Evolutionary conservation across 2,113 vertebrate genomes (phyloP).

Genomic region (Mustelus asterias): DNA sequence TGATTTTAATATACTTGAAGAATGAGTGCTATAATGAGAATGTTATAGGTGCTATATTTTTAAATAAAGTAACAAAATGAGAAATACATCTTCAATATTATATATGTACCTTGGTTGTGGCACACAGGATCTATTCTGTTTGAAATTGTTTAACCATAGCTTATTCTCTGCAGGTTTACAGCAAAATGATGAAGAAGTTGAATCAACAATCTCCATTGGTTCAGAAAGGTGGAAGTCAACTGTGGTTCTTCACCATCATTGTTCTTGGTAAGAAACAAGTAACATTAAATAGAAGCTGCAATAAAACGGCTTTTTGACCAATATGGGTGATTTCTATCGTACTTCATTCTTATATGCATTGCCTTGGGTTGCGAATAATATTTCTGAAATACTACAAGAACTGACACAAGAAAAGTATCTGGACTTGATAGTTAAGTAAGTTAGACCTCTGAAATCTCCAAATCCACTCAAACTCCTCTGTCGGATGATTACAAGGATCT

Average conservation of each 20-base stretch:
- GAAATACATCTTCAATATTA: neutral
- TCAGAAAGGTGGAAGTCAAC: neutral
- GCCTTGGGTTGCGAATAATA: neutral
- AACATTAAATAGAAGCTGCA: neutral
- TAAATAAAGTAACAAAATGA: neutral
- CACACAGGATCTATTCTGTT: neutral
- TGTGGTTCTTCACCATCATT: neutral
- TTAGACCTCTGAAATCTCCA: neutral
- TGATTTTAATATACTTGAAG: neutral
- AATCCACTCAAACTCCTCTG: neutral
- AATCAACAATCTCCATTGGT: neutral
- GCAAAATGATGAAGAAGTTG: neutral
- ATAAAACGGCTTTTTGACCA: neutral
- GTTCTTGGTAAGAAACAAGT: conserved; percentile 1
- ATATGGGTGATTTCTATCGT: neutral
- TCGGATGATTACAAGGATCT: neutral
- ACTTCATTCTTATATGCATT: neutral
- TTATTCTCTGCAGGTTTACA: neutral
- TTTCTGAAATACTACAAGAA: neutral
- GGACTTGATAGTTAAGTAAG: neutral
- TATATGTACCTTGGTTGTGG: neutral
- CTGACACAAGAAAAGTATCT: neutral
- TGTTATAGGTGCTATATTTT: neutral
- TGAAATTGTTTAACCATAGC: neutral
- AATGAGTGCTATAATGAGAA: neutral